phyloP scores from a whole-genome alignment of 1,140 invertebrate genomes.

The Lasioglossum baleicum region DNA sequence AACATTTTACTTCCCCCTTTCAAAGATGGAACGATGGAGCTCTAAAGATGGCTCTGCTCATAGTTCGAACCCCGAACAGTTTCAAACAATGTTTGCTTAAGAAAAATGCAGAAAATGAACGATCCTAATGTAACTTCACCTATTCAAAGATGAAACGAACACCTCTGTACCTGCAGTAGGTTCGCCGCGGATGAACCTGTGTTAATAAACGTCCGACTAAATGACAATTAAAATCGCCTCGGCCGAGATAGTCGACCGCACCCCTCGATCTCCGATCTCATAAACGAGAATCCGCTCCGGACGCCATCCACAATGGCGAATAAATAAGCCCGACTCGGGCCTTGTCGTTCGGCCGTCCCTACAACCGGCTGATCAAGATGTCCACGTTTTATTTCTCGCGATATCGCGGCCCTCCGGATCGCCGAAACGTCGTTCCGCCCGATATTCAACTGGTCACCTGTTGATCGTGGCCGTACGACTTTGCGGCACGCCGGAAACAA shows the following conservation, averaged over 20 bases:
- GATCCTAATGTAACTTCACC: no score
- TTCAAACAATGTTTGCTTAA: no score
- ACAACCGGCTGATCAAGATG: background rate
- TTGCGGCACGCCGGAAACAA: slow-evolving; percentile 52
- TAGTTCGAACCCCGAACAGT: no score
- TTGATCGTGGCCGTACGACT: slow-evolving; percentile 52
- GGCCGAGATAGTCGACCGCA: background rate
- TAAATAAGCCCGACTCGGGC: background rate
- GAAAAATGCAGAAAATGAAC: no score
- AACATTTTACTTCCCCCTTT: no score
- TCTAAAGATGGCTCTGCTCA: no score
- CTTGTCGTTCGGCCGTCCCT: background rate
- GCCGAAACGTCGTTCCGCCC: slow-evolving; percentile 44
- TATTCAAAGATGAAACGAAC: no score
- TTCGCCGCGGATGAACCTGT: background rate
- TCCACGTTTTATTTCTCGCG: background rate
- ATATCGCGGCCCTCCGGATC: slow-evolving; percentile 9
- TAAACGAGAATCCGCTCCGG: background rate
- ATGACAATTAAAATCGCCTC: background rate
- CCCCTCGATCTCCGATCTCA: background rate
- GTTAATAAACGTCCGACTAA: background rate
- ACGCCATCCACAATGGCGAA: slow-evolving; percentile 1
- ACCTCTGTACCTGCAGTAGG: no score
- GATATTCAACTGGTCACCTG: slow-evolving; percentile 64
- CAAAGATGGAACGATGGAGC: no score